phyloP scores from a whole-genome alignment of 2,888 invertebrate genomes.

The Aelia acuminata region DNA sequence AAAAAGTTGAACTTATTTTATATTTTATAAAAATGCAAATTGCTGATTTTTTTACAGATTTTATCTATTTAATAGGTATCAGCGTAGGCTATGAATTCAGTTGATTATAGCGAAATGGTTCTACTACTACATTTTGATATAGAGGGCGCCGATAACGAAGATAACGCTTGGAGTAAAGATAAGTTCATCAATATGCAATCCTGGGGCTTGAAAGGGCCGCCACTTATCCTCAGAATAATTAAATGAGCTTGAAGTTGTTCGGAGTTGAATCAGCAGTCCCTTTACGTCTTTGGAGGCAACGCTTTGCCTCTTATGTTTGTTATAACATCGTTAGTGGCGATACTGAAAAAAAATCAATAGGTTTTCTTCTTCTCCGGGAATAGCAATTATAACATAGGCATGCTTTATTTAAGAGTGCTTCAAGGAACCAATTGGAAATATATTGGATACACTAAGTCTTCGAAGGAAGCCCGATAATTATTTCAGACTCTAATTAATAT shows the following conservation, averaged over 20 bases:
- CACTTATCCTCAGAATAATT: not conserved
- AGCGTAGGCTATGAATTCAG: not conserved
- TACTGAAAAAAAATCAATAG: not conserved
- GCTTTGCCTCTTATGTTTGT: not conserved
- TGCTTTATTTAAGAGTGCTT: not conserved
- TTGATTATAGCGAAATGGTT: not conserved
- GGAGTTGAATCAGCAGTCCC: not conserved
- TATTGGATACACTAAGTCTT: not conserved
- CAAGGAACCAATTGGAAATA: not conserved
- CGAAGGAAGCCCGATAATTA: too few species aligned
- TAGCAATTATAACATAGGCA: not conserved
- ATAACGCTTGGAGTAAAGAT: not conserved
- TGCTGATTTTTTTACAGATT: not conserved
- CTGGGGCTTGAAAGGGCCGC: not conserved
- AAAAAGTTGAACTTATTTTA: not conserved
- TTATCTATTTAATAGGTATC: not conserved
- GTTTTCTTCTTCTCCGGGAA: not conserved
- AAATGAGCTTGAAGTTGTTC: not conserved
- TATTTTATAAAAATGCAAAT: not conserved
- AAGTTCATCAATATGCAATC: slow-evolving; percentile 29
- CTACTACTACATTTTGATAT: not conserved
- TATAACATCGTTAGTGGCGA: not conserved
- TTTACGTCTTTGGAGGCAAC: not conserved
- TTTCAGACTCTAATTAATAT: too few species aligned
- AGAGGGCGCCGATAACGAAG: not conserved